Base-by-base conservation (phyloP, 2,113 vertebrate genomes). In the Lampris incognitus region DNA sequence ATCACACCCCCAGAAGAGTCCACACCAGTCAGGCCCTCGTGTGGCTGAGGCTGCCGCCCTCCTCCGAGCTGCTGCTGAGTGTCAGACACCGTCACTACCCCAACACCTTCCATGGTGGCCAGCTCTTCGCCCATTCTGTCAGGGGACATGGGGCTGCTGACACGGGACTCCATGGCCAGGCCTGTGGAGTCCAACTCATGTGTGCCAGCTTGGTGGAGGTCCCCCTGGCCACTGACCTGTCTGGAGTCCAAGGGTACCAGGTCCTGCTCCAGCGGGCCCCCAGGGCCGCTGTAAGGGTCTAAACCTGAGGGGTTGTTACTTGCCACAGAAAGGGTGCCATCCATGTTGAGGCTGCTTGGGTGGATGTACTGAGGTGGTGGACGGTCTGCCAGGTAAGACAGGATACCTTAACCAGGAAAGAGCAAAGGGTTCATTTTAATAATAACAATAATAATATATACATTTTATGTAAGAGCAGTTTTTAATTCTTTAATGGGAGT, bases 311-410 rank as follows among this genome's bases (percentile, higher is more conserved):
- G 94, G 66, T 95, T 97, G 67, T 93, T 97, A 80, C 76, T 97
- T 88, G 96, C 54, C 37, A 98, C 95, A 3, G 97, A 94, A 40
- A 99, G 85, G 1, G 96, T 96, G 54, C 94, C 95, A 42, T 99
- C 98, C 62, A 98, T 97, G 80, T 95, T 98, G 68, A 98, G 94
- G 79, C 95, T 96, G 92, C 96, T 97, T 68, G 97, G 97, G 78
- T 99, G 98, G 87, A 99, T 97, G 84, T 99, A 99, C 73, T 99
- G 98, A 83, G 98, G 98, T 13, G 98, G 97, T 55, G 98, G 98
- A 85, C 98, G 96, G 91, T 99, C 98, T 39, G 98, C 97, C 92
- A 99, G 92, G 74, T 99, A 99, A 46, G 98, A 99, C 76, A 99
- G 88, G 87, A 99, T 98, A 83, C 98, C 98, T 99, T 40, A 7